Percentiles rank a stretch among this genome's conserved stretches.
These are phyloP conservation scores for Drosophila nasuta DNA, from an alignment of 1,140 invertebrate species.

Conservation along the genomic window DNA sequence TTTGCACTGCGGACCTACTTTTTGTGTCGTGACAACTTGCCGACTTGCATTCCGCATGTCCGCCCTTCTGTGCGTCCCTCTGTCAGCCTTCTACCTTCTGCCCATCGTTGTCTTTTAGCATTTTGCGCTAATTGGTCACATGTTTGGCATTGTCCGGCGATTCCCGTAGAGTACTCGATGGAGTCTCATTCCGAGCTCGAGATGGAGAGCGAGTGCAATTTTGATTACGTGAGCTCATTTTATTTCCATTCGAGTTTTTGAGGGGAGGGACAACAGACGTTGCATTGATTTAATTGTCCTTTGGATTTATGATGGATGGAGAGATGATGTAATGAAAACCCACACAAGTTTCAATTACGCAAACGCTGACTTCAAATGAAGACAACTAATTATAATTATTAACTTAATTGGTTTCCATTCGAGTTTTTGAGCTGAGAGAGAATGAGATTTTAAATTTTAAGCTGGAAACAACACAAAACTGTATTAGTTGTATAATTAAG, in stretches of 20 bases:
- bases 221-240: slow-evolving; percentile 19
- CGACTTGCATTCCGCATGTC: slow-evolving; percentile 12
- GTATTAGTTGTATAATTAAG: background rate
- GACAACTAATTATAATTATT: slow-evolving; percentile 23
- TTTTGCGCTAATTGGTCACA: slow-evolving; percentile 55
- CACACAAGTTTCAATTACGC: slow-evolving; percentile 1
- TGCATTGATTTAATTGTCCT: slow-evolving; percentile 35
- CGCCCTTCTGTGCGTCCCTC: background rate
- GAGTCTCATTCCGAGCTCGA: background rate
- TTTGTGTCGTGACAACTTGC: slow-evolving; percentile 22
- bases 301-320: slow-evolving; percentile 15
- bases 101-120: slow-evolving; percentile 17
- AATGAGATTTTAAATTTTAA: too few relatives aligned
- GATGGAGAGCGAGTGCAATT: background rate
- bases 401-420: background rate
- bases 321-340: slow-evolving; percentile 1
- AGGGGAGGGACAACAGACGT: background rate
- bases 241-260: slow-evolving; percentile 18
- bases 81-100: background rate
- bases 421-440: too few relatives aligned
- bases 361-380: background rate
- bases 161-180: background rate
- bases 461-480: too few relatives aligned
- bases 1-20: slow-evolving; percentile 33
- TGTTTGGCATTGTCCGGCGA: slow-evolving; percentile 40